phyloP scores from a whole-genome alignment of 2,797 vertebrate genomes.

The Liparis tanakae region DNA sequence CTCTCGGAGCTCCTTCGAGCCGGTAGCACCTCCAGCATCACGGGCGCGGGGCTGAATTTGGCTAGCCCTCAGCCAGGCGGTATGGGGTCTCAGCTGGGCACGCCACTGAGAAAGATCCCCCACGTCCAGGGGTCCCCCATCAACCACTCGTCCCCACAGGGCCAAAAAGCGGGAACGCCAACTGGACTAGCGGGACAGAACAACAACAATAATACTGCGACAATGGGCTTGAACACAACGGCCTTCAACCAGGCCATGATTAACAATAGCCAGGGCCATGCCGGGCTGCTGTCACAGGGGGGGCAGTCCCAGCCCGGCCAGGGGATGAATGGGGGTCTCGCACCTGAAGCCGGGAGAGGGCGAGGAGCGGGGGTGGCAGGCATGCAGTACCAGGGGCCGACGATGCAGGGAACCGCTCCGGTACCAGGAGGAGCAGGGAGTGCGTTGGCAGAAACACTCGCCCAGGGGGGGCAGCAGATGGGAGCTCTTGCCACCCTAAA shows the following conservation, averaged over 20 bases:
- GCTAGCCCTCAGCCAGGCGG: conserved; percentile 87
- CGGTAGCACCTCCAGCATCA: conserved; percentile 85
- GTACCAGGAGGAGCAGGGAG: conserved; percentile 84
- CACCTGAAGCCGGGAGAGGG: conserved; percentile 89
- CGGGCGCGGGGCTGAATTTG: conserved; percentile 85
- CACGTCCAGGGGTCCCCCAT: conserved; percentile 89
- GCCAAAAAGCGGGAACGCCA: conserved; percentile 91
- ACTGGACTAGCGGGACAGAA: conserved; percentile 84
- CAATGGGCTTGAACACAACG: conserved; percentile 90
- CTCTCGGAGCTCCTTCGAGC: conserved; percentile 95
- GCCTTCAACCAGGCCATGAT: conserved; percentile 93
- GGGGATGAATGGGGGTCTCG: conserved; percentile 95
- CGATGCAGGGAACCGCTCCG: conserved; percentile 84
- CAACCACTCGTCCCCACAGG: conserved; percentile 88
- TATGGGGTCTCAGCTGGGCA: conserved; percentile 88
- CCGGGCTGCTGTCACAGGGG: conserved; percentile 86
- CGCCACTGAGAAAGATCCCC: conserved; percentile 91
- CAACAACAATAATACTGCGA: conserved; percentile 79
- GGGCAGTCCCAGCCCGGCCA: conserved; percentile 88
- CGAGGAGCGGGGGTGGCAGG: conserved; percentile 86
- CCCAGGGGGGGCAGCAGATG: conserved; percentile 91
- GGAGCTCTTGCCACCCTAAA: conserved; percentile 84
- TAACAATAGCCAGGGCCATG: conserved; percentile 90
- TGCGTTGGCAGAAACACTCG: conserved; percentile 93
- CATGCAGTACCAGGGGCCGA: conserved; percentile 88